phyloP scores from a whole-genome alignment of 2,113 vertebrate genomes.

The Trachemys scripta region DNA sequence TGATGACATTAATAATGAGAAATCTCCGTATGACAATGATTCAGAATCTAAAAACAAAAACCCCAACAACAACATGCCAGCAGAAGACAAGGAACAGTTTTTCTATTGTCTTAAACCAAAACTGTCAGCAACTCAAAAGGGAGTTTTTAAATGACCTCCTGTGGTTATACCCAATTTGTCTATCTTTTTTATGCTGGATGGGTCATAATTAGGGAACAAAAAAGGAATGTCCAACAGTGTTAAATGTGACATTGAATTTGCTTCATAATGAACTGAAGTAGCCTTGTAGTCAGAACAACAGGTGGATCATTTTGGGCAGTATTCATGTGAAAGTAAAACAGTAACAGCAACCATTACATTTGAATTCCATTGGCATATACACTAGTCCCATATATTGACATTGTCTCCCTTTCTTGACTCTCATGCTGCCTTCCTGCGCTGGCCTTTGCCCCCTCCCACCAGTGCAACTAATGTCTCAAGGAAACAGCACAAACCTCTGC shows the following conservation, averaged over 20 bases:
- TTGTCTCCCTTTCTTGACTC: neutral
- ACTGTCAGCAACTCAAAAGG: neutral
- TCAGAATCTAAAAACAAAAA: neutral
- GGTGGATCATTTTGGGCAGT: neutral
- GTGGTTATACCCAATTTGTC: neutral
- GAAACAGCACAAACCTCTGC: neutral
- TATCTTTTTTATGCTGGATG: neutral
- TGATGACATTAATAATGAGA: slow-evolving; percentile 48
- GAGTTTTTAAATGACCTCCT: neutral
- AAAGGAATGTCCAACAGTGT: neutral
- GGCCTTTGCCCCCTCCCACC: neutral
- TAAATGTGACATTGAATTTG: neutral
- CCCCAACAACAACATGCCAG: neutral
- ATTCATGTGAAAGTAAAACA: neutral
- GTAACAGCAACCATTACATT: neutral
- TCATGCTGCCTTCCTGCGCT: too few species aligned
- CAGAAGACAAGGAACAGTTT: neutral
- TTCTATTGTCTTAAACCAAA: neutral
- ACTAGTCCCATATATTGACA: neutral
- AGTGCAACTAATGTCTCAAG: neutral
- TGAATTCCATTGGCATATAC: neutral
- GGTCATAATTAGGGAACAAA: neutral
- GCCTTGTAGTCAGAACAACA: neutral
- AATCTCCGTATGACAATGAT: neutral
- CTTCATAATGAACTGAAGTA: neutral